Percentiles rank a stretch among this genome's conserved stretches.
phyloP scores from a whole-genome alignment of 1,140 invertebrate genomes.

The Colletes latitarsis region DNA sequence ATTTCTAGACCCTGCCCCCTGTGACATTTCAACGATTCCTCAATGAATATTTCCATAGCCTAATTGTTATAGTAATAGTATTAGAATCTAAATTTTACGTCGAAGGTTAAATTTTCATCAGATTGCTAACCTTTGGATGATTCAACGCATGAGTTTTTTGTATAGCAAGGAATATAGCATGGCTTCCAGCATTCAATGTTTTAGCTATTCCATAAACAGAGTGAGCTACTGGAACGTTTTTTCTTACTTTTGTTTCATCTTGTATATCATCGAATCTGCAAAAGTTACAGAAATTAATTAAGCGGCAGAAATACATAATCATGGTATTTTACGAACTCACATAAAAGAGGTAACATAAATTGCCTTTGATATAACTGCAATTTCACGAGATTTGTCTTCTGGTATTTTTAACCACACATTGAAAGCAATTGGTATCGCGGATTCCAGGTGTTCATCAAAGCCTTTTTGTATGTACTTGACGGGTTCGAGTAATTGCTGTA shows the following conservation, averaged over 20 bases:
- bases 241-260: slow-evolving; percentile 95
- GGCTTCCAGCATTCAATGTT: slow-evolving; percentile 98
- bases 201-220: slow-evolving; percentile 96
- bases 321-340: slow-evolving; percentile 84
- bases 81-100: neutral
- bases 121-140: slow-evolving; percentile 87
- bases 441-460: slow-evolving; percentile 93
- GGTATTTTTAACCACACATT: slow-evolving; percentile 97
- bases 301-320: neutral
- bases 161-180: slow-evolving; percentile 94
- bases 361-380: slow-evolving; percentile 96
- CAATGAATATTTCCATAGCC: slow-evolving; percentile 91
- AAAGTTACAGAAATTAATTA: slow-evolving; percentile 41
- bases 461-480: slow-evolving; percentile 94
- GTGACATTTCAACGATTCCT: slow-evolving; percentile 96
- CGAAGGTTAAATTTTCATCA: slow-evolving; percentile 7
- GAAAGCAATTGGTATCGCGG: slow-evolving; percentile 94
- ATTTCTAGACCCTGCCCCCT: slow-evolving; percentile 99
- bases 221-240: slow-evolving; percentile 97
- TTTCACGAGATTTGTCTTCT: slow-evolving; percentile 89
- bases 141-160: slow-evolving; percentile 91
- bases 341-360: slow-evolving; percentile 97
- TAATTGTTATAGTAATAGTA: slow-evolving; percentile 72
- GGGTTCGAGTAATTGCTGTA: slow-evolving; percentile 91
- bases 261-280: slow-evolving; percentile 98